Base-by-base conservation (phyloP, 2,113 vertebrate species). In the Candoia aspera region DNA sequence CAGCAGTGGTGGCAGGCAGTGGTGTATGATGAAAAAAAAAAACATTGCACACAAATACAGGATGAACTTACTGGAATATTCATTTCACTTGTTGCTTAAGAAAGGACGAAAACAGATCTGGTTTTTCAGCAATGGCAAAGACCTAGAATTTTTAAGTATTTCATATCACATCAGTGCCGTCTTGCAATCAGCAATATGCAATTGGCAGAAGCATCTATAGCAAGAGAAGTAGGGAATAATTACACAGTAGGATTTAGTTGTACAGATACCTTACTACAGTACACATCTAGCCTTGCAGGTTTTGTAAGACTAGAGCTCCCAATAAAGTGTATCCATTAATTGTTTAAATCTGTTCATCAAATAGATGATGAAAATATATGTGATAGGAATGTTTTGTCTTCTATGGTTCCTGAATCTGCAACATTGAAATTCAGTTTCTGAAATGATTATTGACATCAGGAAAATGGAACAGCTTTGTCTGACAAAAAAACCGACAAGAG, bases 351-450 rank as follows among this genome's bases (percentile, higher is more conserved):
- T 88, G 21, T 86, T 64, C 89, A 42, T 53, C n/a, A 79, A 9
- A 92, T 26, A 64, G 42, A 2, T 42, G 59, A 24, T 33, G 91
- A 55, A 94, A 60, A 54, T 89, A 1, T 46, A 84, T 92, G n/a
- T 46, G 4, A 26, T 2, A 0, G 86, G 19, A 90, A 84, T 60
- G 85, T 2, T 91, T 11, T 89, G 6, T 17, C 64, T 89, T 92
- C 23, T n/a, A 62, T 59, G 24, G 79, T 85, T 83, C n/a, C 3
- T 83, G 91, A 83, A 88, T 83, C 26, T 85, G 79, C 79, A 89
- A 26, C 46, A 37, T 62, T 85, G 58, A 62, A 89, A 84, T 89
- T 89, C 73, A 85, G 57, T 89, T 92, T 92, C 58, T 92, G n/a
- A 37, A 84, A 92, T 89, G 87, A 84, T 62, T 89, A 84, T 62